Base-by-base conservation (phyloP, 2,888 invertebrate genomes). In the Allygus modestus region DNA sequence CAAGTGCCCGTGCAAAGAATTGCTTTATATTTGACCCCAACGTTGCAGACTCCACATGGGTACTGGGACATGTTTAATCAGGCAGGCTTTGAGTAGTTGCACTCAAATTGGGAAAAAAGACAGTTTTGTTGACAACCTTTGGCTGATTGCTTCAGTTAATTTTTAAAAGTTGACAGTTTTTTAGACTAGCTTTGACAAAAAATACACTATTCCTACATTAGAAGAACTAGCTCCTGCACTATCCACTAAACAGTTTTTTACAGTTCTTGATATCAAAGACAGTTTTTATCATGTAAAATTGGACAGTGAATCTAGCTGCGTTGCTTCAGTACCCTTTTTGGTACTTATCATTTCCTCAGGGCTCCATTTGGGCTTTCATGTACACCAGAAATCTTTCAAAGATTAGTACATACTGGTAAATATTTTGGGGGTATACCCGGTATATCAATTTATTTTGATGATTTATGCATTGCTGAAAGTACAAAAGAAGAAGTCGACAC, bases 171-270 rank as follows among this genome's bases (percentile, higher is more conserved):
- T n/a, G n/a, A n/a, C n/a, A n/a, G n/a, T n/a, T n/a, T n/a, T n/a
- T n/a, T n/a, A n/a, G n/a, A n/a, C n/a, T n/a, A n/a, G n/a, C n/a
- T n/a, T n/a, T n/a, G n/a, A n/a, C n/a, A n/a, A 87, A 83, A 85
- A 87, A 81, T 85, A 86, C 84, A 81, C 85, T 41, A 88, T 88
- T 23, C 85, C 87, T 54, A 87, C 87, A 85, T 61, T 88, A 73
- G 85, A 89, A 69, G 87, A 87, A 81, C 51, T 87, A 83, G 23
- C 86, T 81, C 69, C 85, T 83, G 84, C 86, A 82, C 58, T 86
- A 85, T 73, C 85, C 84, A 85, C 83, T 26, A 82, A 82, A 58
- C 12, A 81, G 23, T 31, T 58, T n/a, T 81, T 58, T 20, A 31
- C 20, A 5, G 31, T 81, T 31, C 31, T 81, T 81, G 28, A 81